Evolutionary conservation across 2,797 vertebrate genomes (phyloP), one percentile per base, ranked within the genome.

Genomic region (Anisognathus igniventris): DNA sequence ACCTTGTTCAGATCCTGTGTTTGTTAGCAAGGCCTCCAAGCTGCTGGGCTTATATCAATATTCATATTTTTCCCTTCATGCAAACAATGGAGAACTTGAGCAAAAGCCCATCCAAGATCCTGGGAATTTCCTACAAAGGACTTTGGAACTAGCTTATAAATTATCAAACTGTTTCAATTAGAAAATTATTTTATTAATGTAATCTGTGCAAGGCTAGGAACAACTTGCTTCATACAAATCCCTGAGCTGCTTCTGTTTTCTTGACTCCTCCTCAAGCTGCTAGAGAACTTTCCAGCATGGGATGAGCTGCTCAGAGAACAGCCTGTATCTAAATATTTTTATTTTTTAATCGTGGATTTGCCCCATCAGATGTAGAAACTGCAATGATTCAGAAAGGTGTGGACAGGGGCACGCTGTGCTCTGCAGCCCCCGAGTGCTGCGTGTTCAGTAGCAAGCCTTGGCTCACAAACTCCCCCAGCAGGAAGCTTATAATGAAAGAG

Each of bases 401-500:
- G 72, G 88, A 39, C 60, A 54, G 3, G 19, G 47, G 37, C 7
- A 16, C 2, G 1, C 67, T 21, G 64, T 57, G 35, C 65, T 70
- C 79, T 6, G 45, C 79, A 80, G 76, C 45, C 33, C 47, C 11
- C 7, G 25, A 5, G 21, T 12, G 88, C 68, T 83, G 88, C 2
- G 19, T 35, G 79, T 61, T 88, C 88, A 17, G 95, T 96, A 96
- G 95, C 92, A 73, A 64, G 57, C 57, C 57, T 90, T 95, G 93
- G 92, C 91, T 94, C 93, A 48, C 71, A 50, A 23, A n/a, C 67
- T 35, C 73, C 94, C 91, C 86, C 93, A 88, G 95, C 91, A 93
- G 96, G 96, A 97, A 96, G 89, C 78, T 86, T 40, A 85, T 62
- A 85, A 96, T 93, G 92, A 96, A 95, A 85, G 79, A 86, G 87